phyloP scores from a whole-genome alignment of 2,888 invertebrate species.

The Harpalus rubripes region DNA sequence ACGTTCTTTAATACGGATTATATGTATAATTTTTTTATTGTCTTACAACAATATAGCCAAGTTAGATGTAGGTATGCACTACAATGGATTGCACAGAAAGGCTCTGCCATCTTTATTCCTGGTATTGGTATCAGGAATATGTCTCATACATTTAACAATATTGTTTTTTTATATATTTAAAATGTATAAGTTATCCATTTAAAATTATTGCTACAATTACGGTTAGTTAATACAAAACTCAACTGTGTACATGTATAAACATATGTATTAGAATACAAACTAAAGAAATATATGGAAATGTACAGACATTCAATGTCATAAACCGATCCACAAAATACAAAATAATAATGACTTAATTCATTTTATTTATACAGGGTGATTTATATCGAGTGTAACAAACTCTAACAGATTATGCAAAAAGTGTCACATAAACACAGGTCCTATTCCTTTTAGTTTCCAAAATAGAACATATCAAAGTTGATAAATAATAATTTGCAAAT shows the following conservation, averaged over 20 bases:
- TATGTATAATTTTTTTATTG: background rate
- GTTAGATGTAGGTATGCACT: background rate
- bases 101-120: background rate
- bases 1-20: background rate
- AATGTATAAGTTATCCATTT: background rate
- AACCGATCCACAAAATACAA: background rate
- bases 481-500: too few relatives aligned
- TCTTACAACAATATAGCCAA: background rate
- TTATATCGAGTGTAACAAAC: too few relatives aligned
- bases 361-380: too few relatives aligned
- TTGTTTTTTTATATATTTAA: too few relatives aligned
- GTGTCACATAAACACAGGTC: too few relatives aligned
- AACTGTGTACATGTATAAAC: background rate
- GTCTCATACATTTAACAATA: background rate
- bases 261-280: background rate
- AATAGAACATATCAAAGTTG: too few relatives aligned
- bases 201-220: background rate
- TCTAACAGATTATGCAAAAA: too few relatives aligned
- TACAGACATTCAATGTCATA: background rate
- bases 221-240: background rate
- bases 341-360: background rate
- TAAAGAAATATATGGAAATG: background rate
- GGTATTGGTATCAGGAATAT: background rate
- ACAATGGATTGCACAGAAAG: constrained; percentile 4
- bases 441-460: too few relatives aligned